Evolutionary conservation across 1,140 invertebrate species (phyloP).

Genomic region (Euura lappo): DNA sequence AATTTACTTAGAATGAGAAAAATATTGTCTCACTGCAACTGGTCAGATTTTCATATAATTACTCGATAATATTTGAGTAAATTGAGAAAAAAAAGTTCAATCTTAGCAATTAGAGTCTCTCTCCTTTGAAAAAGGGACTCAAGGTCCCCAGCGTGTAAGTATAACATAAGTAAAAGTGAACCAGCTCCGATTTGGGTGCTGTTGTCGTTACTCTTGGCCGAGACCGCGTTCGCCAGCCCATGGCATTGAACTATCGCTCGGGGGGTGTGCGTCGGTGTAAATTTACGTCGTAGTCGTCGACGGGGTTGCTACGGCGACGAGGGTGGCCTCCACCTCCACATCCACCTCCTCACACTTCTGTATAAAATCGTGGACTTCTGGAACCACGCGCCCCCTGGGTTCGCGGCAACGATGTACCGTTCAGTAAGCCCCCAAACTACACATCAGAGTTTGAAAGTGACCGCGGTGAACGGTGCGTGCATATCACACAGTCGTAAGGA

Average conservation of each 20-base stretch:
- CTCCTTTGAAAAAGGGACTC: background rate
- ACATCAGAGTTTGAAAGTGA: background rate
- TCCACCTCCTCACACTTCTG: background rate
- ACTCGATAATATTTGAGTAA: too few relatives aligned
- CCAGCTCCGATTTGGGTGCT: background rate
- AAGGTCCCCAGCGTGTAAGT: background rate
- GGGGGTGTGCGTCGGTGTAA: background rate
- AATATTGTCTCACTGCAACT: too few relatives aligned
- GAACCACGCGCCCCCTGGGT: background rate
- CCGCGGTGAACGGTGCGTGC: background rate
- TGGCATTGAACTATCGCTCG: slow-evolving; percentile 34
- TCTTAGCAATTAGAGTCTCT: too few relatives aligned
- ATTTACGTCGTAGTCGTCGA: background rate
- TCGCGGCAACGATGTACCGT: background rate
- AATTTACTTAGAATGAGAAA: too few relatives aligned
- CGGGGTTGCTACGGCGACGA: background rate
- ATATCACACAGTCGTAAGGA: background rate
- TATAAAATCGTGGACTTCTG: background rate
- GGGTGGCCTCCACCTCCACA: background rate
- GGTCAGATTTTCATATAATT: too few relatives aligned
- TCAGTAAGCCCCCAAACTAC: background rate
- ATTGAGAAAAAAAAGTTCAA: too few relatives aligned
- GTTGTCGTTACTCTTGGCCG: slow-evolving; percentile 12
- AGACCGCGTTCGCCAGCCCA: slow-evolving; percentile 20
- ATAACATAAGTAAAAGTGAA: background rate